phyloP scores from a whole-genome alignment of 2,888 invertebrate genomes.

The Candidula unifasciata region DNA sequence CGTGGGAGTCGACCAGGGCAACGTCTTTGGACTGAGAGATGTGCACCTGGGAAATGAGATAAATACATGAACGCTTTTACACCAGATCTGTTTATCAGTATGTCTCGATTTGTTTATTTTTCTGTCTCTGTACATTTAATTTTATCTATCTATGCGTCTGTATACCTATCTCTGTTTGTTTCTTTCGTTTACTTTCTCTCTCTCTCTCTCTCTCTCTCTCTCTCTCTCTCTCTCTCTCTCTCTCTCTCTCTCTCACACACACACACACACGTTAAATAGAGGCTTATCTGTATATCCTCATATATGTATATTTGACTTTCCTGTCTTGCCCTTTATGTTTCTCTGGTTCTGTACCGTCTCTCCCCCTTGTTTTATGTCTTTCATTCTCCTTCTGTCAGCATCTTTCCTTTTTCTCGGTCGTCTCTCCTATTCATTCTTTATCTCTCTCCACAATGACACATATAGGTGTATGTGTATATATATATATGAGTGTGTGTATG shows the following conservation, averaged over 20 bases:
- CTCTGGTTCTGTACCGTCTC: background rate
- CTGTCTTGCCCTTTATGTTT: background rate
- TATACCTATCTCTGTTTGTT: background rate
- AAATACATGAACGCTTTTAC: background rate
- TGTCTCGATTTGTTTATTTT: background rate
- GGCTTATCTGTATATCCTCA: too few species aligned
- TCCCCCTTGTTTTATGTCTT: background rate
- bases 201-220: background rate
- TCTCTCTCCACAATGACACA: too few species aligned
- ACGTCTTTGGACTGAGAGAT: background rate
- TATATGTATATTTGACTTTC: too few species aligned
- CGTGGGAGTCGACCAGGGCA: background rate
- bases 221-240: background rate
- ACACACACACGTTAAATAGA: too few species aligned
- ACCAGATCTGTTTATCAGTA: background rate
- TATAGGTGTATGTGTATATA: too few species aligned
- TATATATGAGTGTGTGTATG: too few species aligned
- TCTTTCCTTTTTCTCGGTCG: background rate
- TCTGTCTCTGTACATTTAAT: too few species aligned
- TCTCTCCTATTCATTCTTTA: too few species aligned
- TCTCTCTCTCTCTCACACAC: background rate
- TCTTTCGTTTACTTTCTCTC: background rate
- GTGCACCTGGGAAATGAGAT: background rate
- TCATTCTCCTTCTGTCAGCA: background rate
- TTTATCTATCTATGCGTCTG: too few species aligned